These are phyloP conservation scores for Nesidiocoris tenuis DNA, from an alignment of 2,888 invertebrate genomes.

Conservation along the genomic window DNA sequence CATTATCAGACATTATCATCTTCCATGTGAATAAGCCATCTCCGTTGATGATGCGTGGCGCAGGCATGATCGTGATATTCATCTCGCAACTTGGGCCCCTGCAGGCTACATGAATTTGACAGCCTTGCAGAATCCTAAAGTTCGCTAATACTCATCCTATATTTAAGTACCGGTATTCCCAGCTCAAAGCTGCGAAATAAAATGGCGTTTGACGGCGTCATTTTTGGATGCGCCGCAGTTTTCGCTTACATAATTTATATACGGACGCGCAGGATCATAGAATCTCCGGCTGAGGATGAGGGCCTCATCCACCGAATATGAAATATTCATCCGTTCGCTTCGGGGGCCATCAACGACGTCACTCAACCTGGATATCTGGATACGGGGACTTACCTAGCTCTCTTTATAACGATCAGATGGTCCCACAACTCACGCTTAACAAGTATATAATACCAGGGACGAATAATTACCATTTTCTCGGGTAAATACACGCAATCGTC, in stretches of 20 bases:
- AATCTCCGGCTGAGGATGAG: slow-evolving; percentile 8
- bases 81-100: no score
- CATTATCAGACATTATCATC: no score
- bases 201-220: background rate
- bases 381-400: background rate
- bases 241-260: slow-evolving; percentile 25
- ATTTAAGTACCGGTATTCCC: background rate
- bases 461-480: background rate
- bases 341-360: slow-evolving; percentile 30
- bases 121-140: no score
- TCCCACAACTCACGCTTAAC: background rate
- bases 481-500: background rate
- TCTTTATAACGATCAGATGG: background rate
- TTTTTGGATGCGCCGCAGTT: slow-evolving; percentile 7
- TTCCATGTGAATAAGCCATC: no score
- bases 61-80: no score
- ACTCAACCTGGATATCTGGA: slow-evolving; percentile 5
- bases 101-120: no score
- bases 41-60: no score
- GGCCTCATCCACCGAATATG: slow-evolving; percentile 11
- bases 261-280: slow-evolving; percentile 12
- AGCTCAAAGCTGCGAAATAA: background rate
- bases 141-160: background rate
- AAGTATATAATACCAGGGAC: no score
- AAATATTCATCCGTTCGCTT: slow-evolving; percentile 32